These are phyloP conservation scores for Heliopora coerulea DNA, from an alignment of 92 coral and sea anemone species.

Conservation along the genomic window DNA sequence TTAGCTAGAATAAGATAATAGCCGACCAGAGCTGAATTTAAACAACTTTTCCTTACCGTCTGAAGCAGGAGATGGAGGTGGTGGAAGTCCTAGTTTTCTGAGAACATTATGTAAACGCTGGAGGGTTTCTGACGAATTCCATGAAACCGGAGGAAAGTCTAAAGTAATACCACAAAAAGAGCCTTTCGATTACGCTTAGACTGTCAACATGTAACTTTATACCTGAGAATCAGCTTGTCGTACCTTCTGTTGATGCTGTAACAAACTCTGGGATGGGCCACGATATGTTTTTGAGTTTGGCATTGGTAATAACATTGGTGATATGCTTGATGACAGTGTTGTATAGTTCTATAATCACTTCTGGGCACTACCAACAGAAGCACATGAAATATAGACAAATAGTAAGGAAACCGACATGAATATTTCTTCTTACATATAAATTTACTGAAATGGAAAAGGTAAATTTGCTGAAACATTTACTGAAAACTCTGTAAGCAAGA, in stretches of 20 bases:
- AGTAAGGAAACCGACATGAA: background rate
- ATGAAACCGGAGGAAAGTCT: constrained; percentile 65
- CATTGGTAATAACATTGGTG: constrained; percentile 65
- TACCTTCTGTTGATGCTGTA: constrained; percentile 15
- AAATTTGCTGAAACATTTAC: too few species aligned
- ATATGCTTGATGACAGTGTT: constrained; percentile 75
- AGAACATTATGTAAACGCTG: constrained; percentile 52
- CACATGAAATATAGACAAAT: too few species aligned
- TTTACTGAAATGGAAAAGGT: too few species aligned
- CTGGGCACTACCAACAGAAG: constrained; percentile 70
- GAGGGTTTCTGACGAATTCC: constrained; percentile 75
- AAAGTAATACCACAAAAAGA: background rate
- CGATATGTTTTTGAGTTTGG: constrained; percentile 60
- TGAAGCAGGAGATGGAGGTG: constrained; percentile 77
- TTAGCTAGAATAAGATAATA: background rate
- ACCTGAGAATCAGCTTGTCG: background rate
- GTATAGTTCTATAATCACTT: constrained; percentile 73
- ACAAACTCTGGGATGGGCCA: constrained; percentile 84
- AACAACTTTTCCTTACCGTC: constrained; percentile 62
- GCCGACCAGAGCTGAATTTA: background rate
- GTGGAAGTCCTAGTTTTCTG: constrained; percentile 61
- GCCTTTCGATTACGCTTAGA: too few species aligned
- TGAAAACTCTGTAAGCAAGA: too few species aligned
- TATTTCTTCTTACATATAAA: background rate
- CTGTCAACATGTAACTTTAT: background rate